A percentile compares a stretch with the other conserved stretches of the same genome.
Conservation (phyloP, 2,797 vertebrate genomes). For the Cuniculus paca region DNA sequence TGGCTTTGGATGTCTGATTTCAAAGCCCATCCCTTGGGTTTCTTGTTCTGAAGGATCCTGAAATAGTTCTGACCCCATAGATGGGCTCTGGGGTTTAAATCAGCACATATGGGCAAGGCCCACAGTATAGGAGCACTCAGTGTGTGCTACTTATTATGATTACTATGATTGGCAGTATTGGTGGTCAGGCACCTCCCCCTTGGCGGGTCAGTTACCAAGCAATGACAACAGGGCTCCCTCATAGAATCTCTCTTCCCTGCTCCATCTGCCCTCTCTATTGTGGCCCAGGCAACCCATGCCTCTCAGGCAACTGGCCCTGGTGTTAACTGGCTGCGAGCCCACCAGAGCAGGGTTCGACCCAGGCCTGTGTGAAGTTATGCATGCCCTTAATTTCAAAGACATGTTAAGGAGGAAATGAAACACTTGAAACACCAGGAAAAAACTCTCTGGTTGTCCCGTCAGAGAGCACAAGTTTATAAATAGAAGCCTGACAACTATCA, state of each 20-base stretch:
- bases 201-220: not conserved
- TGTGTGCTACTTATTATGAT: fast-evolving
- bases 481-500: slow-evolving; percentile 77
- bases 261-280: not conserved
- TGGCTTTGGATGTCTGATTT: not conserved
- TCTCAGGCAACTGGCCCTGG: slow-evolving; percentile 42
- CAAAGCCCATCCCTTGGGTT: not conserved
- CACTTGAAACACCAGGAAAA: slow-evolving; percentile 77
- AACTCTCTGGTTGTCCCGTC: slow-evolving; percentile 69
- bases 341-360: too few species aligned
- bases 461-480: slow-evolving; percentile 81
- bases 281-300: slow-evolving; percentile 15
- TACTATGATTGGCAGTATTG: fast-evolving
- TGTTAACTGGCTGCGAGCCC: not conserved
- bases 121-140: fast-evolving
- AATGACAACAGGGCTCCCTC: fast-evolving
- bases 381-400: slow-evolving; percentile 76
- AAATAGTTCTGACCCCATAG: not conserved
- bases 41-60: fast-evolving
- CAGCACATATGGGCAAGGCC: fast-evolving
- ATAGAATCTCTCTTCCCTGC: not conserved
- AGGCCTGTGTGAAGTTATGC: not conserved
- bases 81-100: not conserved
- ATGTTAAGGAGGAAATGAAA: slow-evolving; percentile 82
- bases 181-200: fast-evolving